These are phyloP conservation scores for Micromys minutus DNA, from an alignment of 2,113 vertebrate species.

Conservation along the genomic window DNA sequence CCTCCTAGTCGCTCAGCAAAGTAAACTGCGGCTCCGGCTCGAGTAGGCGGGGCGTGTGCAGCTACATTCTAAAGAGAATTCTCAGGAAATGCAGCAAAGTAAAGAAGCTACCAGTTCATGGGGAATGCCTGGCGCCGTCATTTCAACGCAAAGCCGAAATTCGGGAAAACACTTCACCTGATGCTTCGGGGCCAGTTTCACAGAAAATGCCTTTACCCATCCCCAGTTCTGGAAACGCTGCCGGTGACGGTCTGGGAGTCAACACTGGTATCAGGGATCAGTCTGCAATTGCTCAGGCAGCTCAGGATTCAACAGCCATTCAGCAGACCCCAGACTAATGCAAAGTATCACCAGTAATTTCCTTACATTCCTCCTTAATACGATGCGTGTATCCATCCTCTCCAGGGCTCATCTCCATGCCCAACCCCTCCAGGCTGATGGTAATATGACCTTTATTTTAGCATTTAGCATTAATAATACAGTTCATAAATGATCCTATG, in stretches of 20 bases:
- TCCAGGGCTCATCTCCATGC: neutral
- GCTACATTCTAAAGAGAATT: slow-evolving; percentile 6
- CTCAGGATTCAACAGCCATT: slow-evolving; percentile 5
- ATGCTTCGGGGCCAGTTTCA: neutral
- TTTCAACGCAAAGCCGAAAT: slow-evolving; percentile 5
- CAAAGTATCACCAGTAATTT: neutral
- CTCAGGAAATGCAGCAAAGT: neutral
- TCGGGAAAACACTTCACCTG: neutral
- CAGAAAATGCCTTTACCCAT: neutral
- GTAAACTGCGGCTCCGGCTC: neutral
- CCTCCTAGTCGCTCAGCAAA: neutral
- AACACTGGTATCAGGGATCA: neutral
- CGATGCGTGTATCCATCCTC: neutral
- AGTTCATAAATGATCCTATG: slow-evolving; percentile 37
- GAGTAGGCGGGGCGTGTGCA: neutral
- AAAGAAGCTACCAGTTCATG: neutral
- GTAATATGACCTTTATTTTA: slow-evolving; percentile 60
- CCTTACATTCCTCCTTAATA: neutral
- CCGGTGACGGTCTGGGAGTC: neutral
- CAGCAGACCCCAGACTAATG: neutral
- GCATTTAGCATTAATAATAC: slow-evolving; percentile 21
- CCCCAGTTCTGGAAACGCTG: neutral
- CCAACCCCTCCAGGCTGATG: neutral
- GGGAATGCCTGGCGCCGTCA: neutral
- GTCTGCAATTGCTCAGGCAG: neutral